A percentile compares a stretch with the other conserved stretches of the same genome.
phyloP scores from a whole-genome alignment of 2,113 vertebrate species.

The Clinocottus analis region DNA sequence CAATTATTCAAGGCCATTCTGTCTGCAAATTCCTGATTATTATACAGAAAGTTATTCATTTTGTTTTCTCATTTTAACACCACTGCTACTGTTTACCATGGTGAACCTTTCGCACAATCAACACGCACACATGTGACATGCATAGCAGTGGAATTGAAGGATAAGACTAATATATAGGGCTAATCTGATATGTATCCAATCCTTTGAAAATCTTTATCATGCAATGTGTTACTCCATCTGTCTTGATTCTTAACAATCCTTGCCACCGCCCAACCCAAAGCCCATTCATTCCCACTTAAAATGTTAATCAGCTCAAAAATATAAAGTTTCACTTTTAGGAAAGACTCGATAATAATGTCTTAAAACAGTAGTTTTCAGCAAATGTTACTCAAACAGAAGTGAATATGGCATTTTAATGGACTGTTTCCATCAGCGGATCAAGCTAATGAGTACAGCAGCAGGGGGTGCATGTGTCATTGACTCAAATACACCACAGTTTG shows the following conservation, averaged over 20 bases:
- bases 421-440: not conserved
- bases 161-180: too few species aligned
- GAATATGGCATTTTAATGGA: not conserved
- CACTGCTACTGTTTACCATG: not conserved
- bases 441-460: not conserved
- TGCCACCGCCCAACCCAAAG: not conserved
- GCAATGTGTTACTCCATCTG: not conserved
- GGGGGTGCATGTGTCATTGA: not conserved
- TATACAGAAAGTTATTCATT: not conserved
- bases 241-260: not conserved
- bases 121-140: not conserved
- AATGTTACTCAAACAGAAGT: not conserved
- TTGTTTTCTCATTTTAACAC: not conserved
- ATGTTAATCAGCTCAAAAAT: not conserved
- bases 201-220: not conserved
- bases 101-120: not conserved
- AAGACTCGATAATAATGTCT: not conserved
- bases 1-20: conserved; percentile 11
- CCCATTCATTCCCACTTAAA: conserved; percentile 3
- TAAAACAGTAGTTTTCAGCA: not conserved
- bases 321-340: not conserved
- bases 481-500: not conserved
- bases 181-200: not conserved
- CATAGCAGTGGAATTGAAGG: not conserved
- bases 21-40: not conserved